Conservation (phyloP, 2,888 invertebrate genomes). For the Noctuana brunneofusca region DNA sequence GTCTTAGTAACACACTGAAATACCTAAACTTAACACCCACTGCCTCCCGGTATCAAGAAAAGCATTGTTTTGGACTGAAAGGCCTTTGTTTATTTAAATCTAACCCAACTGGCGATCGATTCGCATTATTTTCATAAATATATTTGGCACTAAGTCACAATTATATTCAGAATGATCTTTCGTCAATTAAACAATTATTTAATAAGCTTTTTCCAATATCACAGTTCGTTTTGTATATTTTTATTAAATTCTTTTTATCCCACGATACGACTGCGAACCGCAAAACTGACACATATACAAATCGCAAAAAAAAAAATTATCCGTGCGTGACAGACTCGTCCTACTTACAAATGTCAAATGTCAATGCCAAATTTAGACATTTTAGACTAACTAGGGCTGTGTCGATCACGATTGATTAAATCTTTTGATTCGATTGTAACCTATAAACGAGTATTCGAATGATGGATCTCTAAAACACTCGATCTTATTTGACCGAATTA, state of each 20-base stretch:
- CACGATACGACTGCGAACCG: neutral
- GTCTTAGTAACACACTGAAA: neutral
- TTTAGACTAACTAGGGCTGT: too few relatives aligned
- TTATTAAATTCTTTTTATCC: neutral
- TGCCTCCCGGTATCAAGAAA: neutral
- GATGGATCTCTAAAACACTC: too few relatives aligned
- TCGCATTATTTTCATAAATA: slow-evolving; percentile 2
- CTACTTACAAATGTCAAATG: neutral
- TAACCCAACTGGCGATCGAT: neutral
- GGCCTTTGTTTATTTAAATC: slow-evolving; percentile 22
- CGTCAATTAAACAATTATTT: slow-evolving; percentile 11
- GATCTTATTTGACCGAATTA: too few relatives aligned
- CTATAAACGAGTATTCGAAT: too few relatives aligned
- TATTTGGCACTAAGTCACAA: slow-evolving; percentile 22
- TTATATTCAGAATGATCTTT: slow-evolving; percentile 19
- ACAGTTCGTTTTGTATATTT: slow-evolving; percentile 1
- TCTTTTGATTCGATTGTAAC: too few relatives aligned
- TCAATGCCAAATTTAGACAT: slow-evolving; percentile 11
- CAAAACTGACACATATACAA: too few relatives aligned
- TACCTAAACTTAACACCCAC: slow-evolving; percentile 1
- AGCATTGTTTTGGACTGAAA: slow-evolving; percentile 17
- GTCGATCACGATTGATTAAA: too few relatives aligned
- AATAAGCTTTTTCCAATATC: neutral
- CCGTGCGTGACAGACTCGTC: too few relatives aligned
- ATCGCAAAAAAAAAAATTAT: too few relatives aligned